Conservation (phyloP, 2,888 invertebrate species). For the Polymixis lichenea region DNA sequence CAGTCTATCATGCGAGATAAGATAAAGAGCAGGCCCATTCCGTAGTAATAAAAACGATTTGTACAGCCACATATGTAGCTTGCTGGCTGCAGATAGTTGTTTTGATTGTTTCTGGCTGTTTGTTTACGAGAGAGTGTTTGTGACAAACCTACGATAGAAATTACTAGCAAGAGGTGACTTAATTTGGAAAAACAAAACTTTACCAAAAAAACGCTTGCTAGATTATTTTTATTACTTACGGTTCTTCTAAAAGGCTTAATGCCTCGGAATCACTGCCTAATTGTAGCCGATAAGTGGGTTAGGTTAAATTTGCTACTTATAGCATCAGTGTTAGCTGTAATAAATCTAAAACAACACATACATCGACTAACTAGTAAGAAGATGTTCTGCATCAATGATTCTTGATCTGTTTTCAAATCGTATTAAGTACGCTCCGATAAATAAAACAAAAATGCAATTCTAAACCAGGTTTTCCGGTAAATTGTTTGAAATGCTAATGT, state of each 20-base stretch:
- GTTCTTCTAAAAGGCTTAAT: not conserved
- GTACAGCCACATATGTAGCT: no score
- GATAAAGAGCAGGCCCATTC: no score
- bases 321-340: not conserved
- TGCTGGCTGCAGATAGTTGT: not conserved
- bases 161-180: not conserved
- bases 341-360: not conserved
- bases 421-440: conserved; percentile 4
- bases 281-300: not conserved
- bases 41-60: no score
- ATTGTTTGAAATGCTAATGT: conserved; percentile 18
- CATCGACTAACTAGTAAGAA: not conserved
- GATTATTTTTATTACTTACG: no score
- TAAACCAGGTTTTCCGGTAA: conserved; percentile 7
- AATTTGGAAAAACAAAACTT: accelerated
- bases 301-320: not conserved
- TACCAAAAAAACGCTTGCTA: not conserved
- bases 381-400: not conserved
- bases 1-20: no score
- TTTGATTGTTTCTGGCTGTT: not conserved
- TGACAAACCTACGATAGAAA: not conserved
- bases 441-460: conserved; percentile 18
- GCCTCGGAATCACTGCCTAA: not conserved
- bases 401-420: conserved; percentile 7
- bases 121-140: not conserved